Percentiles rank a stretch among this genome's conserved stretches.
Conservation (phyloP, 2,797 vertebrate species). For the Philypnodon macrostomus region DNA sequence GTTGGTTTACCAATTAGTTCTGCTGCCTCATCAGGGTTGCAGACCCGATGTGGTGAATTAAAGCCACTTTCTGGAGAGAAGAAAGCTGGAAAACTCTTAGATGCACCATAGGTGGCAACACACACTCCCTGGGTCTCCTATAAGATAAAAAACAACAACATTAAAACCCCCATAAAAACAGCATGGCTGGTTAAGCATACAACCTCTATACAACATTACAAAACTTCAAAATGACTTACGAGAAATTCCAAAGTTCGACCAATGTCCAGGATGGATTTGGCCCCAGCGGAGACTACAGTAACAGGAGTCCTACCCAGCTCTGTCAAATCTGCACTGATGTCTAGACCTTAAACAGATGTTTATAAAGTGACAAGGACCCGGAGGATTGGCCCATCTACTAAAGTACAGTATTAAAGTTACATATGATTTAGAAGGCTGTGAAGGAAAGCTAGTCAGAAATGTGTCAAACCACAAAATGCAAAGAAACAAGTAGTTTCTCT, state of each 20-base stretch:
- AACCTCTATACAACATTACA: background rate
- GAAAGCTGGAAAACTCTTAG: slow-evolving; percentile 86
- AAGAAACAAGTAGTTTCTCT: no score
- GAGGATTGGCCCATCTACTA: background rate
- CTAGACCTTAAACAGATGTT: slow-evolving; percentile 78
- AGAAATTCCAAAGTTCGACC: slow-evolving; percentile 89
- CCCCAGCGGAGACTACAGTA: slow-evolving; percentile 86
- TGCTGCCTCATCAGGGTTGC: slow-evolving; percentile 81
- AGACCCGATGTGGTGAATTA: slow-evolving; percentile 77
- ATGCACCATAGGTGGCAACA: slow-evolving; percentile 83
- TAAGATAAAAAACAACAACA: background rate
- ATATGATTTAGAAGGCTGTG: no score
- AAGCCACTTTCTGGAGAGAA: slow-evolving; percentile 84
- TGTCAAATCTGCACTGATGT: slow-evolving; percentile 89
- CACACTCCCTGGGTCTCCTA: slow-evolving; percentile 92
- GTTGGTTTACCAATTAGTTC: slow-evolving; percentile 81
- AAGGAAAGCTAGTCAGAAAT: no score
- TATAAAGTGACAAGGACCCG: no score
- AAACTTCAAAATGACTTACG: slow-evolving; percentile 65
- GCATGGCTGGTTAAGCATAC: background rate
- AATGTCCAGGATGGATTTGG: slow-evolving; percentile 91
- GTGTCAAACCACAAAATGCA: no score
- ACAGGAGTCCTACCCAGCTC: slow-evolving; percentile 88
- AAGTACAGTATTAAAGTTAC: no score
- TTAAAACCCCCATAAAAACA: no score